Conservation (phyloP, 1,140 invertebrate genomes). For the Euschistus heros region DNA sequence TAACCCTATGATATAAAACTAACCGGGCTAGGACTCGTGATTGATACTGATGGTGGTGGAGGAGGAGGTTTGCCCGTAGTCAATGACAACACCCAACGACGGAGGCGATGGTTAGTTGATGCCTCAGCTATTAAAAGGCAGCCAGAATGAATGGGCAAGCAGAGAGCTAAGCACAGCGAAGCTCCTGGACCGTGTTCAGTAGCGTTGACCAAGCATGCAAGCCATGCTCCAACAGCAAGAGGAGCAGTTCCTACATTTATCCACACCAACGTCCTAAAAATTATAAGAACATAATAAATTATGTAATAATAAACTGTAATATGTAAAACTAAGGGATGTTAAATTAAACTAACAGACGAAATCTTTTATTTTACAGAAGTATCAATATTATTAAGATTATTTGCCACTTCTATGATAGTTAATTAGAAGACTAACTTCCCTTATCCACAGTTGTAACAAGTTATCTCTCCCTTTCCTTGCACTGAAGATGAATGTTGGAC, state of each 20-base stretch:
- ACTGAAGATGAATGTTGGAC: too few species aligned
- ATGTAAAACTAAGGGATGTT: too few species aligned
- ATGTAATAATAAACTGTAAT: too few species aligned
- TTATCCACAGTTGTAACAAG: too few species aligned
- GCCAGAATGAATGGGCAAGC: constrained; percentile 58
- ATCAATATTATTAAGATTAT: too few species aligned
- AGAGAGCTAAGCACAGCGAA: constrained; percentile 52
- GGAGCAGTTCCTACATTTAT: constrained; percentile 67
- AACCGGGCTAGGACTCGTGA: constrained; percentile 30
- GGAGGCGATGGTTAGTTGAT: constrained; percentile 47
- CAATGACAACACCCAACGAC: constrained; percentile 52
- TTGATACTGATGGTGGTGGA: constrained; percentile 15
- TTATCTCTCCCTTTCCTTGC: too few species aligned
- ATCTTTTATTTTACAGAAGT: too few species aligned
- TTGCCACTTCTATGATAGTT: too few species aligned
- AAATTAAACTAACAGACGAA: too few species aligned
- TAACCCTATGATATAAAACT: not conserved
- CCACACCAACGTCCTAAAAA: constrained; percentile 68
- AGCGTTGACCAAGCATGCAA: constrained; percentile 65
- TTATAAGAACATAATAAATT: constrained; percentile 19
- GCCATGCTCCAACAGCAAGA: constrained; percentile 66
- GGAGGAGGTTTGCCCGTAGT: constrained; percentile 71
- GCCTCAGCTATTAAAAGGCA: constrained; percentile 48
- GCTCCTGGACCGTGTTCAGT: constrained; percentile 58
- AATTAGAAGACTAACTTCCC: too few species aligned